These are phyloP conservation scores for Oreotrochilus melanogaster DNA, from an alignment of 2,113 vertebrate species.

Conservation along the genomic window DNA sequence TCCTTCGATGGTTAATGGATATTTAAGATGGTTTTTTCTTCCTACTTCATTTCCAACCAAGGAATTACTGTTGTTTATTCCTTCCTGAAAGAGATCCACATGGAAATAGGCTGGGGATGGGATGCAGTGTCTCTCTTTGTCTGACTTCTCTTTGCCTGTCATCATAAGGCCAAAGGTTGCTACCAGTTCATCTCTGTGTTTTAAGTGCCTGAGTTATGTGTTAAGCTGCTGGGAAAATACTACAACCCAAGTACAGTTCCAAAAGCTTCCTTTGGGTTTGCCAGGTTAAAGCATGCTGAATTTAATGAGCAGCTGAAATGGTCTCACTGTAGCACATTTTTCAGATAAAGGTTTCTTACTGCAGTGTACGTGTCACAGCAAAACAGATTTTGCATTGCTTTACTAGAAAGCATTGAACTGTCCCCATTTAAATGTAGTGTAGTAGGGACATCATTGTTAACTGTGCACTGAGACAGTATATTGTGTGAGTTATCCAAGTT, in stretches of 20 bases:
- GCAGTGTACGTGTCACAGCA: not conserved
- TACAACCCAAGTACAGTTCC: not conserved
- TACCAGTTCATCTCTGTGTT: not conserved
- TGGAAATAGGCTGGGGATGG: not conserved
- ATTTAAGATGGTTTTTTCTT: not conserved
- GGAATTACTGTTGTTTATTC: not conserved
- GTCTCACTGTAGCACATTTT: not conserved
- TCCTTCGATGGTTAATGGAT: not conserved
- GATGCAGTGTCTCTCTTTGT: not conserved
- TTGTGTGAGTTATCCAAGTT: conserved; percentile 34
- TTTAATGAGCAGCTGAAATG: not conserved
- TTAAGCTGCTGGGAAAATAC: not conserved
- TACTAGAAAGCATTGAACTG: not conserved
- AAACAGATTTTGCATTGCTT: not conserved
- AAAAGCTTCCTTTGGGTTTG: not conserved
- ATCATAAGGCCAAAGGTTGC: not conserved
- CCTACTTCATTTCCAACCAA: not conserved
- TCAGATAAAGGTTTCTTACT: not conserved
- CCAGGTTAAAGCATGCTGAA: not conserved
- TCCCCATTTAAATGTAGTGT: not conserved
- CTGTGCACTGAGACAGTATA: not conserved
- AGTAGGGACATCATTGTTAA: not conserved
- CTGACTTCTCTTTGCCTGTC: not conserved
- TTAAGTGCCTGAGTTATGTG: accelerated
- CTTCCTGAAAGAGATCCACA: not conserved